Evolutionary conservation across 2,888 invertebrate species (phyloP).

Genomic region (Dryomyza anilis): DNA sequence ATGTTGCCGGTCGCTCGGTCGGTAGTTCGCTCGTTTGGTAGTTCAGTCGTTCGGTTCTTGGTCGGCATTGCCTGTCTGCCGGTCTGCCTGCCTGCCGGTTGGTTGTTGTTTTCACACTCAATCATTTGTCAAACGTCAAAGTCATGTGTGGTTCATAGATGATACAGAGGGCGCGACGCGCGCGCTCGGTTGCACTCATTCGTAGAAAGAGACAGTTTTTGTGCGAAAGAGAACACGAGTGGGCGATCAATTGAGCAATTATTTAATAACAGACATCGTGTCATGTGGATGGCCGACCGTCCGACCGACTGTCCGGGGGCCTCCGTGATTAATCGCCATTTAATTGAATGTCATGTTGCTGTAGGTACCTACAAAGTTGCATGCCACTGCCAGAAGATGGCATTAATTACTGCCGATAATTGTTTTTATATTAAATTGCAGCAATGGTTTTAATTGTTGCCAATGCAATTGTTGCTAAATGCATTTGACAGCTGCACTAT

Average conservation of each 20-base stretch:
- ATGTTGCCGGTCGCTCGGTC: background rate
- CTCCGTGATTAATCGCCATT: slow-evolving; percentile 20
- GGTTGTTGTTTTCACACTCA: slow-evolving; percentile 27
- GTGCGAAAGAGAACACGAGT: background rate
- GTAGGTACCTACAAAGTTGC: slow-evolving; percentile 16
- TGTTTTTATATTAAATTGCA: background rate
- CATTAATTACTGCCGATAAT: too few relatives aligned
- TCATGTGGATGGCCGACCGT: background rate
- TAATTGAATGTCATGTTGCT: slow-evolving; percentile 18
- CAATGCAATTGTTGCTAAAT: background rate
- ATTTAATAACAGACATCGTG: slow-evolving; percentile 24
- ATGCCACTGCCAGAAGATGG: background rate
- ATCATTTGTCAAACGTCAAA: slow-evolving; percentile 31
- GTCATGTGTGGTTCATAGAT: too few relatives aligned
- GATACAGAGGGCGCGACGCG: too few relatives aligned
- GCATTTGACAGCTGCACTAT: slow-evolving; percentile 1
- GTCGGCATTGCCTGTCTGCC: too few relatives aligned
- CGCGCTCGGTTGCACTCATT: too few relatives aligned
- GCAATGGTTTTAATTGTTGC: background rate
- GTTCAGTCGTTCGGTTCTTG: too few relatives aligned
- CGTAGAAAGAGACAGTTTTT: background rate
- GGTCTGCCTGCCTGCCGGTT: too few relatives aligned
- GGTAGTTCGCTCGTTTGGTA: slow-evolving; percentile 1
- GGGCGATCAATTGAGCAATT: slow-evolving; percentile 22
- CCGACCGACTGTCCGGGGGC: too few relatives aligned